phyloP scores from a whole-genome alignment of 23 tunicate species.

The Halocynthia aurantium region DNA sequence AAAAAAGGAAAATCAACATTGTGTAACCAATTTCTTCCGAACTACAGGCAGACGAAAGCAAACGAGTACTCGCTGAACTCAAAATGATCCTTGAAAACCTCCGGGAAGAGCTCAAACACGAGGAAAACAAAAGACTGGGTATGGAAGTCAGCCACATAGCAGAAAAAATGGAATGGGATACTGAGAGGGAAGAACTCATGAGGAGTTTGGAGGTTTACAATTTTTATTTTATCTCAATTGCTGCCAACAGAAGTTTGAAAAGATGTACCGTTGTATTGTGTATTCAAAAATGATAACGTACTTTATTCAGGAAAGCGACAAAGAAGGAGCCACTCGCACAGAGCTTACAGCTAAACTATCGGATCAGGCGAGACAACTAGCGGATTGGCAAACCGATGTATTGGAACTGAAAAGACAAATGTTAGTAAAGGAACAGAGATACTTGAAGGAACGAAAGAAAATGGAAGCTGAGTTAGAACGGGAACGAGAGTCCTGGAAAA shows the following conservation, averaged over 20 bases:
- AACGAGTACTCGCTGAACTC: constrained; percentile 49
- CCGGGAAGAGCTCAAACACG: constrained; percentile 39
- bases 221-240: no score
- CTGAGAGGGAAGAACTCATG: constrained; percentile 34
- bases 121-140: constrained; percentile 51
- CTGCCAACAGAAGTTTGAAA: no score
- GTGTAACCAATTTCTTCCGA: no score
- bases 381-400: constrained; percentile 10
- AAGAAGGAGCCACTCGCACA: not conserved
- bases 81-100: constrained; percentile 57
- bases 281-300: no score
- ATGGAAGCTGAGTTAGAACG: not conserved
- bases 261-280: no score
- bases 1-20: no score
- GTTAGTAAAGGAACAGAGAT: constrained; percentile 2
- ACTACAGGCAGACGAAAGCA: constrained; percentile 73
- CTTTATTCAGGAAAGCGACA: not conserved
- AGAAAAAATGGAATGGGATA: constrained; percentile 45
- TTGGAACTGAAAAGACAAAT: constrained; percentile 13
- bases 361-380: constrained; percentile 16
- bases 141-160: constrained; percentile 30
- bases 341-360: constrained; percentile 11
- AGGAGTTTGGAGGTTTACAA: constrained; percentile 9
- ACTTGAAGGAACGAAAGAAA: not conserved
- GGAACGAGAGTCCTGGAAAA: constrained; percentile 17